Evolutionary conservation across 2,888 invertebrate species (phyloP), one percentile per base, ranked within the genome.

Genomic region (Merodon equestris): DNA sequence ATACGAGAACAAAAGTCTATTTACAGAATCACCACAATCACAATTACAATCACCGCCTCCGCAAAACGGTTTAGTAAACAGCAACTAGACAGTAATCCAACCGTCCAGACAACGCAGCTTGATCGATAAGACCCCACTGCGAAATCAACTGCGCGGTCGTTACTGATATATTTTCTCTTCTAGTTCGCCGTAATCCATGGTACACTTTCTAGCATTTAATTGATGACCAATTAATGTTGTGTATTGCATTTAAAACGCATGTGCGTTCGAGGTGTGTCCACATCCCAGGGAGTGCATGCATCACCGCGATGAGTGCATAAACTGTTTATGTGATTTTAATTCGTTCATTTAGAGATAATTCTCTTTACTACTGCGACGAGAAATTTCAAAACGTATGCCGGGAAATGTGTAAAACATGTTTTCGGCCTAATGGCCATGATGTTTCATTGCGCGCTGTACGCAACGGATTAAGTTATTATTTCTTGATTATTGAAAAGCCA

Each of bases 221-320:
- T 67, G 72, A 73, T 77, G 72, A 68, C 73, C 77, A 77, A 77
- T 77, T 77, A 77, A 72, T 68, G 73, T 68, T 73, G 51, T 71
- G 19, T 36, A 58, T 34, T 18, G 44, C 38, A 34, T 48, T 40
- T 40, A n/a, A 53, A 3, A n/a, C 60, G 40, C 27, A 38, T 45
- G n/a, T n/a, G 54, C 15, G 10, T 36, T 1, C 17, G 13, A 57
- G 72, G 66, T 71, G 71, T 51, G 66, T 66, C 64, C 15, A 17
- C 9, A 18, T 17, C 17, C 54, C 19, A 17, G 13, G 17, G 9
- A 40, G 7, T 15, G 38, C 36, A 40, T 60, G 19, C 48, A 67
- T 77, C 67, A 77, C 48, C n/a, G 51, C 61, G 76, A 77, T 61
- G 76, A 72, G 72, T 72, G 66, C 56, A 67, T 63, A 63, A 54